These are phyloP conservation scores for Trichogramma pretiosum DNA, from an alignment of 1,140 invertebrate species.

Conservation along the genomic window DNA sequence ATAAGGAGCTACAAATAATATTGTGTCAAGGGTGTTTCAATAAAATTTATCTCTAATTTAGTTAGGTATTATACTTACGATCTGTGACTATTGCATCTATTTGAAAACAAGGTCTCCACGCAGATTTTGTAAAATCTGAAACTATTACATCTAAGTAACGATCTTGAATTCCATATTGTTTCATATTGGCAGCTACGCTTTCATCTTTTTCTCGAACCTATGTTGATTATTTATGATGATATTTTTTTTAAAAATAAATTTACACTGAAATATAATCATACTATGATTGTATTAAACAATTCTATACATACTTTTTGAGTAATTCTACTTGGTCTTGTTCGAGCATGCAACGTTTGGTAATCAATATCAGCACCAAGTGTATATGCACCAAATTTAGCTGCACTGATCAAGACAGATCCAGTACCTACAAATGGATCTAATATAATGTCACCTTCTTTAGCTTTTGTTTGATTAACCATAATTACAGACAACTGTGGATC, in stretches of 20 bases:
- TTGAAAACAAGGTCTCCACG: slow-evolving; percentile 62
- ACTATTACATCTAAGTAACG: slow-evolving; percentile 82
- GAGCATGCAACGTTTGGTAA: slow-evolving; percentile 83
- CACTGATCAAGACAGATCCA: slow-evolving; percentile 83
- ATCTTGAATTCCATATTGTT: slow-evolving; percentile 70
- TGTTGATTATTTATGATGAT: slow-evolving; percentile 1
- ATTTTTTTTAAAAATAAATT: slow-evolving; percentile 12
- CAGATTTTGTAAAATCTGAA: slow-evolving; percentile 75
- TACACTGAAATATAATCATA: background rate
- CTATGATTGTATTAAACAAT: too few relatives aligned
- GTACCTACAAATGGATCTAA: slow-evolving; percentile 94
- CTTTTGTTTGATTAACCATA: slow-evolving; percentile 87
- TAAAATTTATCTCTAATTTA: slow-evolving; percentile 21
- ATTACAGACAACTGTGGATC: slow-evolving; percentile 84
- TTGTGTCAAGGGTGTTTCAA: slow-evolving; percentile 9
- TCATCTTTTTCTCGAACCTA: slow-evolving; percentile 71
- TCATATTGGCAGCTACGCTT: slow-evolving; percentile 75
- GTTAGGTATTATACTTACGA: slow-evolving; percentile 59
- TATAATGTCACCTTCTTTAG: slow-evolving; percentile 64
- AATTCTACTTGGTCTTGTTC: slow-evolving; percentile 69
- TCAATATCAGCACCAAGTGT: slow-evolving; percentile 91
- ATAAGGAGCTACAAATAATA: slow-evolving; percentile 70
- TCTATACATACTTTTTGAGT: too few relatives aligned
- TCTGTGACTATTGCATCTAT: slow-evolving; percentile 90
- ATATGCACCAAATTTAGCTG: slow-evolving; percentile 83